These are phyloP conservation scores for Rhinophrynus dorsalis DNA, from an alignment of 2,797 vertebrate species.

Conservation along the genomic window DNA sequence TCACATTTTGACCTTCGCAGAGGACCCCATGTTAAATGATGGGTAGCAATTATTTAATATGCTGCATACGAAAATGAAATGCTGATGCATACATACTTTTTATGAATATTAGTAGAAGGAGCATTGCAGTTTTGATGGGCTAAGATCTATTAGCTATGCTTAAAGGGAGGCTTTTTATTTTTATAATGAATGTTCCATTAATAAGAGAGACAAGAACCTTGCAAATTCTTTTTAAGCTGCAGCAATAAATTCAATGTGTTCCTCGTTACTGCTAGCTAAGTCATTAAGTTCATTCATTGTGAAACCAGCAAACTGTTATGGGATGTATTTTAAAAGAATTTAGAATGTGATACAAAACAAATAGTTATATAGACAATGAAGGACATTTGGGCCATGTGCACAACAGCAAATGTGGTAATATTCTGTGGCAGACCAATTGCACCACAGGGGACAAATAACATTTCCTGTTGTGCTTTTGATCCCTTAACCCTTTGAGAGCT, in stretches of 20 bases:
- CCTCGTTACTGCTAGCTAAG: constrained; percentile 24
- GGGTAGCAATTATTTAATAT: constrained; percentile 36
- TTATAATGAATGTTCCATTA: constrained; percentile 23
- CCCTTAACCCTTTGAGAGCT: too few species aligned
- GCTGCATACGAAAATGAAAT: constrained; percentile 32
- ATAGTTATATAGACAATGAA: constrained; percentile 33
- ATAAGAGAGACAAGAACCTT: constrained; percentile 37
- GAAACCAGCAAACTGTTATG: constrained; percentile 23
- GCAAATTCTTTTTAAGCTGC: constrained; percentile 24
- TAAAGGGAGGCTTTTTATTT: constrained; percentile 26
- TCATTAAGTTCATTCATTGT: constrained; percentile 47
- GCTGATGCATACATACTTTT: constrained; percentile 43
- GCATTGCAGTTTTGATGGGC: constrained; percentile 25
- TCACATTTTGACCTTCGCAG: constrained; percentile 31
- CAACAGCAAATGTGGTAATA: too few species aligned
- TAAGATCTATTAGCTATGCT: constrained; percentile 37
- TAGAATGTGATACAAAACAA: constrained; percentile 28
- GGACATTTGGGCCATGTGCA: constrained; percentile 1
- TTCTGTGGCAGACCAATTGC: too few species aligned
- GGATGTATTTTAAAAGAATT: constrained; percentile 29
- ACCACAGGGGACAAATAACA: too few species aligned
- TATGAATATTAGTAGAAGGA: constrained; percentile 31
- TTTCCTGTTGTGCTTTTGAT: too few species aligned
- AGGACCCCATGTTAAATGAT: constrained; percentile 34
- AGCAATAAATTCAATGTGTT: constrained; percentile 36